Conservation (phyloP, 2,113 vertebrate genomes). For the Microtus oregoni region DNA sequence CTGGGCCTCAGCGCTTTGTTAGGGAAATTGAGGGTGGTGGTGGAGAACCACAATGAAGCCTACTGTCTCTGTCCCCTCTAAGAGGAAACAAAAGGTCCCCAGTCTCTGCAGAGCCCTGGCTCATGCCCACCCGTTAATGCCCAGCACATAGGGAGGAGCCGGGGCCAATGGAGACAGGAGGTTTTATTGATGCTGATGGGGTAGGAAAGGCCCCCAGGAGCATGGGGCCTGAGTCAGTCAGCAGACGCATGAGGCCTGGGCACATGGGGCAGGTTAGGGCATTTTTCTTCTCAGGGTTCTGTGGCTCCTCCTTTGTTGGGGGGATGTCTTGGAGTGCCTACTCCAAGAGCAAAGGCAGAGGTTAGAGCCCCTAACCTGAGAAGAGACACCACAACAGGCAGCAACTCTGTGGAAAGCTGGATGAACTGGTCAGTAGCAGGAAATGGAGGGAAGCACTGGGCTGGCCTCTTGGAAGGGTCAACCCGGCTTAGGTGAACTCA, state of each 20-base stretch:
- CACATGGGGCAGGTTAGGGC: slow-evolving; percentile 69
- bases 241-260: slow-evolving; percentile 70
- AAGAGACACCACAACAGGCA: slow-evolving; percentile 73
- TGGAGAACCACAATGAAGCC: slow-evolving; percentile 69
- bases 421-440: slow-evolving; percentile 55
- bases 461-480: slow-evolving; percentile 42
- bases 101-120: slow-evolving; percentile 72
- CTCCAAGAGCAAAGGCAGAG: slow-evolving; percentile 64
- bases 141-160: slow-evolving; percentile 80
- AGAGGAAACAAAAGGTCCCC: slow-evolving; percentile 75
- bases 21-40: slow-evolving; percentile 72
- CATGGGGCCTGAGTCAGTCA: slow-evolving; percentile 72
- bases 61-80: slow-evolving; percentile 77
- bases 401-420: slow-evolving; percentile 60
- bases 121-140: slow-evolving; percentile 65
- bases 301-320: slow-evolving; percentile 53
- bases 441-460: background rate
- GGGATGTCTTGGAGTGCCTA: slow-evolving; percentile 36
- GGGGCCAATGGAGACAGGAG: slow-evolving; percentile 77
- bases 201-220: slow-evolving; percentile 66
- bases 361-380: slow-evolving; percentile 70
- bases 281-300: slow-evolving; percentile 77
- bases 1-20: slow-evolving; percentile 73
- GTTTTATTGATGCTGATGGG: slow-evolving; percentile 80
- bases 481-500: slow-evolving; percentile 64